phyloP scores from a whole-genome alignment of 2,888 invertebrate genomes.

The Amiota communis region DNA sequence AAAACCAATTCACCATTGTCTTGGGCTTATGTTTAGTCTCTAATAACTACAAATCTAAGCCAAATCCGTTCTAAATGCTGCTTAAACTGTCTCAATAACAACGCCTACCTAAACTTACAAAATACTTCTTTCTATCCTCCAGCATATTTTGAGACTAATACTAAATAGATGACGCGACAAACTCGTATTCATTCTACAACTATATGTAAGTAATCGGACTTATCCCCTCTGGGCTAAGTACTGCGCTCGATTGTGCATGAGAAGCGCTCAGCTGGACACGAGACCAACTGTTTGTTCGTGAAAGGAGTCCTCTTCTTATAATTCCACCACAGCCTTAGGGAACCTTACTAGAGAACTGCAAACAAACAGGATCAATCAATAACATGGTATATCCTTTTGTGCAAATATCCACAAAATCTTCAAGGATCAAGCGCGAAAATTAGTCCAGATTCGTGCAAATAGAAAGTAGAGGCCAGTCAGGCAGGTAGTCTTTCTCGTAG shows the following conservation, averaged over 20 bases:
- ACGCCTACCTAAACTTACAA: conserved; percentile 48
- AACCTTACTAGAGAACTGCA: conserved; percentile 43
- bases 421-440: conserved; percentile 55
- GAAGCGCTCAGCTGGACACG: conserved; percentile 54
- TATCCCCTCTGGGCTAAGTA: background rate
- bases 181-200: too few species aligned
- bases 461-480: conserved; percentile 37
- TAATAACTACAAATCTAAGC: conserved; percentile 25
- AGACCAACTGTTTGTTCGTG: conserved; percentile 38
- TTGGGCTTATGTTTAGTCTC: background rate
- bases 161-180: too few species aligned
- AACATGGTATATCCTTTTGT: conserved; percentile 33
- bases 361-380: conserved; percentile 66
- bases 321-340: conserved; percentile 60
- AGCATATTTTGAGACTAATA: background rate
- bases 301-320: conserved; percentile 48
- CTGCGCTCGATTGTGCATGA: background rate
- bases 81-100: conserved; percentile 64
- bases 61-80: conserved; percentile 55
- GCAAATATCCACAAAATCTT: conserved; percentile 42
- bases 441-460: conserved; percentile 53
- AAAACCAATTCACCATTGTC: background rate
- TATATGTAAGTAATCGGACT: too few species aligned
- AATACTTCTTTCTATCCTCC: background rate
- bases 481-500: conserved; percentile 38